Conservation (phyloP, 1,140 invertebrate species). For the Caerostris darwini region DNA sequence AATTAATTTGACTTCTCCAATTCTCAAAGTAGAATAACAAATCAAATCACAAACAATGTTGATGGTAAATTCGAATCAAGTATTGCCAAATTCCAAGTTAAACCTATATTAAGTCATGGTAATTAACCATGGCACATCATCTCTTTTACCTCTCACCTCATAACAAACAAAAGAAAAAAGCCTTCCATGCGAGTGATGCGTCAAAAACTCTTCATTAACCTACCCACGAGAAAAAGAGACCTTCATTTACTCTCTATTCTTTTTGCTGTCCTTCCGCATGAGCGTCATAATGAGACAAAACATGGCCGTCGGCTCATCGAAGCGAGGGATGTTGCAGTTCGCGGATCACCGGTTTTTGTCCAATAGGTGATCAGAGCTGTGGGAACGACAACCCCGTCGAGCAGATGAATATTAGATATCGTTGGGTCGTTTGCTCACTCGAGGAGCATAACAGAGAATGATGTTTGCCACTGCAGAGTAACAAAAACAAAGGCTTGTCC, state of each 20-base stretch:
- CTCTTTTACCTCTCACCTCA: not conserved
- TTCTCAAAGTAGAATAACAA: too few relatives aligned
- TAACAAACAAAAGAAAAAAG: not conserved
- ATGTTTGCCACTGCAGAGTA: not conserved
- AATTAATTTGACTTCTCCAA: too few relatives aligned
- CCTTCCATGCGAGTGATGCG: not conserved
- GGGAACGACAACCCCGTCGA: not conserved
- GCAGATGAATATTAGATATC: not conserved
- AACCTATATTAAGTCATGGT: not conserved
- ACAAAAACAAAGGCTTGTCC: not conserved
- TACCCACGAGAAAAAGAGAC: not conserved
- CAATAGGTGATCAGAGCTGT: not conserved
- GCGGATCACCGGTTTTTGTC: not conserved
- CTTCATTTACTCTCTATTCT: not conserved
- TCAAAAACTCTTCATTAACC: not conserved
- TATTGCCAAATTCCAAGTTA: too few relatives aligned
- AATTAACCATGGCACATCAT: not conserved
- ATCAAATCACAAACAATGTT: too few relatives aligned
- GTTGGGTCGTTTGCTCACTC: not conserved
- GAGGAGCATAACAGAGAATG: not conserved
- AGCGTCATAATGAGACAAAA: not conserved
- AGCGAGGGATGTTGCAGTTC: not conserved
- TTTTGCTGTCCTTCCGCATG: not conserved
- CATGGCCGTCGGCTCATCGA: not conserved
- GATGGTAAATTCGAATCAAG: too few relatives aligned